Base-by-base conservation (phyloP, 2,113 vertebrate genomes). In the Ochotona princeps region DNA sequence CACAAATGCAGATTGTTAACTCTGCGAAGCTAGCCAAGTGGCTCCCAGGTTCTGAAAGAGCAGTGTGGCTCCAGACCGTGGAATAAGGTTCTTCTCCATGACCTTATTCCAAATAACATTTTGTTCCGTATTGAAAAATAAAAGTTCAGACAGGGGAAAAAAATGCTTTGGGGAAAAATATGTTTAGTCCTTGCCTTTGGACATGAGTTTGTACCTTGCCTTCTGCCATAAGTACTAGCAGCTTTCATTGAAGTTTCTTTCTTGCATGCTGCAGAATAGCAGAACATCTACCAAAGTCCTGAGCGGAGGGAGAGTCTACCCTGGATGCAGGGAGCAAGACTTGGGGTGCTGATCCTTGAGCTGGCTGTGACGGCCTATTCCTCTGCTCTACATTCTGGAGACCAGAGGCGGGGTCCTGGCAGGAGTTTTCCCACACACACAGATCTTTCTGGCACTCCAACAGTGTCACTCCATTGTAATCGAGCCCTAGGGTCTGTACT, bases 161-260 rank as follows among this genome's bases (percentile, higher is more conserved):
- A 86, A 88, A 75, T 25, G 76, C 79, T 92, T 93, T 67, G 6
- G n/a, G 14, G 12, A 70, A 69, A 73, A 79, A 72, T 35, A 54
- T 95, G 57, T 94, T 88, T 90, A 70, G 82, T 82, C 35, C 94
- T 25, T 90, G 67, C 95, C 61, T 96, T 82, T 65, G 65, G 92
- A 90, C 66, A n/a, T 44, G 82, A 66, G 93, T 84, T 72, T 49
- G 81, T 44, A 72, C n/a, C 35, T 44, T 93, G 69, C 61, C 65
- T 79, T 87, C 35, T 75, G 69, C 86, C 79, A 79, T 60, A 80
- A 93, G 92, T n/a, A 82, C 49, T n/a, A 90, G 30, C 30, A 44
- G n/a, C 47, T 54, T 13, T 74, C 72, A 57, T 47, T 86, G 63
- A 86, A 92, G 15, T 82, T 91, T 95, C 47, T 47, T 79, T 70